Base-by-base conservation (phyloP, 2,888 invertebrate species). In the Phaedon cochleariae region DNA sequence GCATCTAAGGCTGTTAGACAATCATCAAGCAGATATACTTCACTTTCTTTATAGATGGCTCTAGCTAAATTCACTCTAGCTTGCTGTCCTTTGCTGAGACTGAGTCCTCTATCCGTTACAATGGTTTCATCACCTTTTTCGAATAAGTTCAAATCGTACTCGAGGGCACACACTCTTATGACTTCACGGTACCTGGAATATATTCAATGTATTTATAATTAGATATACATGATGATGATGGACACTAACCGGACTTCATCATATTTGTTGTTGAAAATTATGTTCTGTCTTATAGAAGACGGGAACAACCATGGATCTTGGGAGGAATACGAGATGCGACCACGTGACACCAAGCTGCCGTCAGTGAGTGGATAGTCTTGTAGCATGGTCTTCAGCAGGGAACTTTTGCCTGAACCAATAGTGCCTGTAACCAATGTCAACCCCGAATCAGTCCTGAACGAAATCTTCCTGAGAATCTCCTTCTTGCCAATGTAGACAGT, bases 1-100 rank as follows among this genome's bases (percentile, higher is more conserved):
- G 93, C 88, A 84, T 96, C 96, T 15, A 96, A 93, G 0, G 95
- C 95, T 71, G 94, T 91, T 18, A 96, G 84, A 0, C 95, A 95
- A 83, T 96, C 96, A 81, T 96, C 96, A 53, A 96, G 84, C 5
- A 96, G 83, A 79, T 94, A 96, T 67, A 95, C 90, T 70, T 94
- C 93, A 0, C 93, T 90, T 61, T 94, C 89, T 37, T 90, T 89
- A 82, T 95, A 95, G 1, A 95, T 89, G 0, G 94, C 91, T 71
- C 96, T 88, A 0, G 94, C 95, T 51, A 96, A 86, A 60, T 93
- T 93, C 54, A 97, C 90, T 70, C 96, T 88, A 0, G 95, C 95
- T 71, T 93, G 90, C 80, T 96, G 96, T 1, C 95, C 93, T 81
- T 88, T 92, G 77, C 90, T 90, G 45, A 93, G 82, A 70, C 88